Evolutionary conservation across 2,888 invertebrate species (phyloP), one percentile per base, ranked within the genome.

Genomic region (Lobophora halterata): DNA sequence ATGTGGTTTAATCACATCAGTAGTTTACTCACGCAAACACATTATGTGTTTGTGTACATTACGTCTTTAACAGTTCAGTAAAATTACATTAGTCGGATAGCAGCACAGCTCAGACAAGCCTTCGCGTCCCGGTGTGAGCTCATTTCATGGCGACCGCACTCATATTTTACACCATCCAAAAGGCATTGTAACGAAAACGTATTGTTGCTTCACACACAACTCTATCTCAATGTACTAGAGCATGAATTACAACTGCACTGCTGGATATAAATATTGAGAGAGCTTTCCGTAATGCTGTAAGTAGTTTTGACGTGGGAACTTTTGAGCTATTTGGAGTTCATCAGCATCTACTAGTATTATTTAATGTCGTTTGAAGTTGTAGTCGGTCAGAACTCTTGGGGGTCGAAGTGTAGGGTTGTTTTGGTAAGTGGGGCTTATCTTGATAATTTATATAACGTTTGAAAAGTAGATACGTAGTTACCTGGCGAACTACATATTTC

Each of bases 61-160:
- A 3, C n/a, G 17, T 5, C 5, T 6, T 17, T 3, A 5, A 5
- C 2, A 6, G n/a, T 42, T 29, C 32, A 25, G 26, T 21, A 31
- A 52, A 57, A 55, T 55, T 52, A 58, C 55, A 53, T 52, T 50
- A 55, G n/a, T n/a, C n/a, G n/a, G n/a, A n/a, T n/a, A n/a, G n/a
- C n/a, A n/a, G n/a, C n/a, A n/a, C n/a, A n/a, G n/a, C n/a, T n/a
- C n/a, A n/a, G n/a, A n/a, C n/a, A 57, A 42, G 46, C 58, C 56
- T 64, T 64, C 63, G 65, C 61, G 59, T 57, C 61, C 55, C 61
- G 65, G 65, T 65, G 46, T 67, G 65, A 79, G 74, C 73, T 80
- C 73, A 81, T 83, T 82, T 82, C 76, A 79, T 79, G 74, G 70
- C 70, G 63, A 65, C 66, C 71, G 79, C 79, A 70, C 71, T 73